A percentile compares a stretch with the other conserved stretches of the same genome.
These are phyloP conservation scores for Aegotheles bennettii DNA, from an alignment of 2,113 vertebrate genomes.

Conservation along the genomic window DNA sequence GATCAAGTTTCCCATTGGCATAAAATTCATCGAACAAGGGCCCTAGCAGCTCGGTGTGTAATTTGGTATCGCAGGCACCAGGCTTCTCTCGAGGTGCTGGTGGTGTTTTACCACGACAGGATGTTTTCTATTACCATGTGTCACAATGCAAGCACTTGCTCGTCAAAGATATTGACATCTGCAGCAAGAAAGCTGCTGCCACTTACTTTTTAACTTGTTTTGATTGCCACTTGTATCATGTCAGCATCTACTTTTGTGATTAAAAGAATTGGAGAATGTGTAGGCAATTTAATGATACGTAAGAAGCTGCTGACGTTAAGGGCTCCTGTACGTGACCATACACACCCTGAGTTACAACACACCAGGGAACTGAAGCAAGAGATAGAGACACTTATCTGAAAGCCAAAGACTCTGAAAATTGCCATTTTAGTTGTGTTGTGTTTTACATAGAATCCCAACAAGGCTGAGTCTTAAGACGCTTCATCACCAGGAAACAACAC, in stretches of 20 bases:
- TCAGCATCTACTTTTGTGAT: background rate
- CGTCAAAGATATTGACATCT: background rate
- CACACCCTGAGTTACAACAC: background rate
- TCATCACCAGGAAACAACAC: background rate
- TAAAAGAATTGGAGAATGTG: background rate
- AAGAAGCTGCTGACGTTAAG: background rate
- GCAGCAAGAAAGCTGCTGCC: background rate
- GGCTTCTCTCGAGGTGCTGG: background rate
- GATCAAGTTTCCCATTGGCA: background rate
- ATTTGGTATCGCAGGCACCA: background rate
- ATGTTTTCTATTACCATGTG: background rate
- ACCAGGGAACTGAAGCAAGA: background rate
- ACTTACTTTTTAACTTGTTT: background rate
- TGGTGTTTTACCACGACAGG: background rate
- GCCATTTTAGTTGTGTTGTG: background rate
- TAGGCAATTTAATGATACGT: background rate
- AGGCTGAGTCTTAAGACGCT: background rate
- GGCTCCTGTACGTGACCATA: background rate
- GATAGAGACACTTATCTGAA: background rate
- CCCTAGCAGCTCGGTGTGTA: background rate
- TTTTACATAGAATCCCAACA: background rate
- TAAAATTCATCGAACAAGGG: background rate
- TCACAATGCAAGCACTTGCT: background rate
- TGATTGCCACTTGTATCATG: background rate
- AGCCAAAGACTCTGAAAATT: background rate